phyloP scores from a whole-genome alignment of 2,888 invertebrate genomes.

The Nephrotoma flavescens region DNA sequence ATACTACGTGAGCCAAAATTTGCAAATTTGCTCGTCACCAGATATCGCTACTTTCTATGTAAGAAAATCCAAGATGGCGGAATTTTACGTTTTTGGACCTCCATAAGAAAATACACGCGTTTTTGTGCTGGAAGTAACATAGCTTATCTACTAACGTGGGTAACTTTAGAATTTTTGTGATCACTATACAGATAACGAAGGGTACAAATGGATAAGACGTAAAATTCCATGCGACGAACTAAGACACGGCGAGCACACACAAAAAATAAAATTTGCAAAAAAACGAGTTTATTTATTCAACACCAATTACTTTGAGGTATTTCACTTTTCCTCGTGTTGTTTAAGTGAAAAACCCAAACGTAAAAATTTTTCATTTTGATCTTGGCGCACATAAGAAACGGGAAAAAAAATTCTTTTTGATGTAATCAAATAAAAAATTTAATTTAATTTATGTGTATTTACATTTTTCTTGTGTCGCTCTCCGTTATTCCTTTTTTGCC shows the following conservation, averaged over 20 bases:
- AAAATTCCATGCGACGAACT: background rate
- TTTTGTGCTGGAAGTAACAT: too few species aligned
- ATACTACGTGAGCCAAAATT: too few species aligned
- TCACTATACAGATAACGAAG: background rate
- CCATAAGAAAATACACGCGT: too few species aligned
- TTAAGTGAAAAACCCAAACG: background rate
- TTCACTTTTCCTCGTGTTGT: background rate
- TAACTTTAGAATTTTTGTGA: background rate
- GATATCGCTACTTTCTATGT: too few species aligned
- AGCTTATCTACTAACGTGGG: too few species aligned
- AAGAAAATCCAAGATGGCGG: too few species aligned
- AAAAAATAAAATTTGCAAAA: background rate
- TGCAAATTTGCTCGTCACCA: too few species aligned
- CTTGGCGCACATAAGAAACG: background rate
- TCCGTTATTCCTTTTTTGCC: background rate
- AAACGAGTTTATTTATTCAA: background rate
- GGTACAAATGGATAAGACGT: background rate
- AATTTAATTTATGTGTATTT: background rate
- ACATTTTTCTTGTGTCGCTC: background rate
- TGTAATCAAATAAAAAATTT: background rate
- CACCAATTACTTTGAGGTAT: background rate
- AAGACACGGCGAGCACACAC: background rate
- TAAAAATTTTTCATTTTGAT: background rate
- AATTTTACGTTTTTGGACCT: too few species aligned
- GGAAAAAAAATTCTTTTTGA: background rate